phyloP scores from a whole-genome alignment of 2,113 vertebrate genomes.

The Podarcis cretensis region DNA sequence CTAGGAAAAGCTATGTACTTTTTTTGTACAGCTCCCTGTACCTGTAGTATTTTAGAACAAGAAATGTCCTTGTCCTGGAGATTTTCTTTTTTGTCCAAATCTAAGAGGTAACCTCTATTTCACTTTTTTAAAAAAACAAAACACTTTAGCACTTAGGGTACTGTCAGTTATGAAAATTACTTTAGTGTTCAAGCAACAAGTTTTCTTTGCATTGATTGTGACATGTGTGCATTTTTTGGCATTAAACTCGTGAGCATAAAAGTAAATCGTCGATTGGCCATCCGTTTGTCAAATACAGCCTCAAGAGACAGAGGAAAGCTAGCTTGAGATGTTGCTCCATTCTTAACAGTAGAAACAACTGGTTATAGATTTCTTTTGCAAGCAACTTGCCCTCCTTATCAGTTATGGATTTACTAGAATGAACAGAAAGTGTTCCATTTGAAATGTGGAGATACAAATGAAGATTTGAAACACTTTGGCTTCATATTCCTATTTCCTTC shows the following conservation, averaged over 20 bases:
- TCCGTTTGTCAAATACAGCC: neutral
- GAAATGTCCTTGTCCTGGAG: neutral
- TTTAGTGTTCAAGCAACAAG: neutral
- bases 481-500: neutral
- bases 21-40: neutral
- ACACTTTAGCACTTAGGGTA: no score
- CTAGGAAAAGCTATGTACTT: neutral
- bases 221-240: neutral
- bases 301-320: constrained; percentile 23
- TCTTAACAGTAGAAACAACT: constrained; percentile 45
- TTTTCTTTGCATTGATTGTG: neutral
- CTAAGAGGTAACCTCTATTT: constrained; percentile 33
- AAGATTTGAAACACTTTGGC: neutral
- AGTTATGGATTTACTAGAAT: constrained; percentile 26
- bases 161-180: neutral
- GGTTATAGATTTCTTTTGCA: constrained; percentile 32
- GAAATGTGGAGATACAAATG: neutral
- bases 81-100: neutral
- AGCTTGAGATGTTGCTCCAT: constrained; percentile 2
- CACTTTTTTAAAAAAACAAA: no score
- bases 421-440: constrained; percentile 23
- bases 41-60: neutral
- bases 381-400: constrained; percentile 35
- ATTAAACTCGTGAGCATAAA: neutral
- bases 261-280: no score